These are phyloP conservation scores for Nymphicus hollandicus DNA, from an alignment of 2,113 vertebrate species.

Conservation along the genomic window DNA sequence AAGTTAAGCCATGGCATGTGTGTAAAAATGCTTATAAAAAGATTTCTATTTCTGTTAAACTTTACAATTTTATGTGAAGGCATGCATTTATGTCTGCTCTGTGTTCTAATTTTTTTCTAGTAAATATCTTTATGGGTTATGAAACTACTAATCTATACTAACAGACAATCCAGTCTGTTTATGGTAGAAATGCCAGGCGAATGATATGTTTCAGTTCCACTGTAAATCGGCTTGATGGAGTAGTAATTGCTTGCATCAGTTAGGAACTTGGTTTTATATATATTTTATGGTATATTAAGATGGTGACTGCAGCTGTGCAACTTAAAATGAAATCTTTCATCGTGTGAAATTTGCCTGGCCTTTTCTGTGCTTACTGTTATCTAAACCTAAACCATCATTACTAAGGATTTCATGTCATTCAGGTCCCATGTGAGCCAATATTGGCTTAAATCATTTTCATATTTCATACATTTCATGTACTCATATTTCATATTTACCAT, in stretches of 20 bases:
- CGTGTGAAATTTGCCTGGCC: not conserved
- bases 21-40: not conserved
- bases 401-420: not conserved
- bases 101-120: not conserved
- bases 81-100: not conserved
- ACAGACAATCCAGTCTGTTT: not conserved
- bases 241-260: conserved; percentile 20
- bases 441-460: not conserved
- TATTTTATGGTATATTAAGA: conserved; percentile 13
- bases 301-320: not conserved
- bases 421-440: not conserved
- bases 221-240: conserved; percentile 29
- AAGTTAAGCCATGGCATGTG: not conserved
- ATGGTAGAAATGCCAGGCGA: not conserved
- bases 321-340: not conserved
- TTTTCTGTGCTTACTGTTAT: not conserved
- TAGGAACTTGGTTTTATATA: not conserved
- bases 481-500: not conserved
- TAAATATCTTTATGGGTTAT: not conserved
- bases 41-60: not conserved
- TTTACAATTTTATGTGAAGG: not conserved
- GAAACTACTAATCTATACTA: not conserved
- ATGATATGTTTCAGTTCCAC: conserved; percentile 25
- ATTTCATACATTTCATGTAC: not conserved
- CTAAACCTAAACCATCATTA: not conserved